A percentile compares a stretch with the other conserved stretches of the same genome.
Evolutionary conservation across 2,888 invertebrate species (phyloP).

Genomic region (Apodemia hepburni): DNA sequence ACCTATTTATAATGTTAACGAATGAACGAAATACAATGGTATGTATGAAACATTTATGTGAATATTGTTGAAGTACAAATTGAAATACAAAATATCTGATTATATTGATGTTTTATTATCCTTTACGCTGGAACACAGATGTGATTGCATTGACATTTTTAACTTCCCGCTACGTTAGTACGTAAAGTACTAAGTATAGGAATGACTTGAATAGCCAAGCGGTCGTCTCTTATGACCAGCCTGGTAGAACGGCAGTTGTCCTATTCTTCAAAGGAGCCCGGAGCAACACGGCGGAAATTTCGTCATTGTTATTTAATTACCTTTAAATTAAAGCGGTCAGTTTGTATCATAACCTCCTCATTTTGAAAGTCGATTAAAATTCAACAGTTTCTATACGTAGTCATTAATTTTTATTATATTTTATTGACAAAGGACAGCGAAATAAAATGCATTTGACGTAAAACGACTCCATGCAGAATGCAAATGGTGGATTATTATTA

Average conservation of each 20-base stretch:
- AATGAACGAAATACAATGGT: not conserved
- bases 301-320: too few species aligned
- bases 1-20: not conserved
- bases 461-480: slow-evolving; percentile 45
- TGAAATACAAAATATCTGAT: slow-evolving; percentile 65
- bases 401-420: slow-evolving; percentile 27
- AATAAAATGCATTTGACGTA: slow-evolving; percentile 19
- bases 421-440: not conserved
- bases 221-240: too few species aligned
- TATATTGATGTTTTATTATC: slow-evolving; percentile 55
- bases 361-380: too few species aligned
- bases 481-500: slow-evolving; percentile 61
- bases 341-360: too few species aligned
- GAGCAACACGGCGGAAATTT: too few species aligned
- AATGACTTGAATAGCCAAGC: too few species aligned
- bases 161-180: too few species aligned
- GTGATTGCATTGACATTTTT: too few species aligned
- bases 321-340: too few species aligned
- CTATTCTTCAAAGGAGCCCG: too few species aligned
- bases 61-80: slow-evolving; percentile 69
- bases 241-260: too few species aligned
- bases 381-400: not conserved
- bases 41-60: slow-evolving; percentile 25
- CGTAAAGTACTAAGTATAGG: too few species aligned
- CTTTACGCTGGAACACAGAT: not conserved